These are phyloP conservation scores for Neuroterus valhalla DNA, from an alignment of 1,140 invertebrate species.

Conservation along the genomic window DNA sequence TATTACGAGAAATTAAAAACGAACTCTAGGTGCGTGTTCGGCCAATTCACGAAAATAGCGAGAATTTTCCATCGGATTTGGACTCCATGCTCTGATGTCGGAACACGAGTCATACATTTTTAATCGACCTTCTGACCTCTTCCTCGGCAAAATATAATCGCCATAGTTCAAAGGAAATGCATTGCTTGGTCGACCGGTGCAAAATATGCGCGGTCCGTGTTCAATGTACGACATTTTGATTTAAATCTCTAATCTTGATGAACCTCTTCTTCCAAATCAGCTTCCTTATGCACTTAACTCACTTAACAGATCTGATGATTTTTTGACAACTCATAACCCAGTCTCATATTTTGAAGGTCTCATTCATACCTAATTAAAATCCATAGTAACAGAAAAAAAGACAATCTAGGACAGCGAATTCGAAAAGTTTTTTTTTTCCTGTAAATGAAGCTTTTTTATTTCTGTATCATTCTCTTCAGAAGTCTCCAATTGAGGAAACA, in stretches of 20 bases:
- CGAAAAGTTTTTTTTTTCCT: background rate
- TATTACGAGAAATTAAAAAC: conserved; percentile 36
- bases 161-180: conserved; percentile 47
- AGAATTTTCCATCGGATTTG: conserved; percentile 58
- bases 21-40: conserved; percentile 56
- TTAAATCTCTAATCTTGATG: conserved; percentile 8
- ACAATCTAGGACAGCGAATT: background rate
- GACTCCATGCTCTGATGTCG: conserved; percentile 67
- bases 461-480: background rate
- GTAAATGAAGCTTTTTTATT: no score
- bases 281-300: background rate
- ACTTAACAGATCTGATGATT: background rate
- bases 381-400: conserved; percentile 8
- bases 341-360: background rate
- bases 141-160: conserved; percentile 54
- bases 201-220: conserved; percentile 62
- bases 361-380: conserved; percentile 2
- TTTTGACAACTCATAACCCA: background rate
- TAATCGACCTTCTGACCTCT: conserved; percentile 62
- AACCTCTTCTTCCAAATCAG: conserved; percentile 22
- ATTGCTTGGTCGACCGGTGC: conserved; percentile 42
- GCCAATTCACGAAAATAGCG: conserved; percentile 65
- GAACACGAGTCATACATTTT: conserved; percentile 63
- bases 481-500: background rate
- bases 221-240: conserved; percentile 63